Evolutionary conservation across 1,140 invertebrate species (phyloP).

Genomic region (Trachymyrmex cornetzi): DNA sequence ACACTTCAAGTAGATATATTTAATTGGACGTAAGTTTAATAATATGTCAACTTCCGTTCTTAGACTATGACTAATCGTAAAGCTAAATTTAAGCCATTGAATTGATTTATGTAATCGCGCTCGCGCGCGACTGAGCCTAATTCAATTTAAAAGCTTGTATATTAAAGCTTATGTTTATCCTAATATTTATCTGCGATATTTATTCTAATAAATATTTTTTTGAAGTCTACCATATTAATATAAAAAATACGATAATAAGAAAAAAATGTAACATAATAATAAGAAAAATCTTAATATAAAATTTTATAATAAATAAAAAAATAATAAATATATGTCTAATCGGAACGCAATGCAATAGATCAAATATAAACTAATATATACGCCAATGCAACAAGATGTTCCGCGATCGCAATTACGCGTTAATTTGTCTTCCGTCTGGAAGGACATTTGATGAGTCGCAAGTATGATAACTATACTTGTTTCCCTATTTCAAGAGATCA

Average conservation of each 20-base stretch:
- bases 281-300: not conserved
- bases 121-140: conserved; percentile 9
- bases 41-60: conserved; percentile 29
- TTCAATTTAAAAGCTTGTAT: conserved; percentile 31
- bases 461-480: conserved; percentile 49
- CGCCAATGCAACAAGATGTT: conserved; percentile 7
- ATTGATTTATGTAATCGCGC: conserved; percentile 29
- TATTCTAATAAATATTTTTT: not conserved
- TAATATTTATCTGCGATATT: conserved; percentile 4
- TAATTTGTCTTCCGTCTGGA: conserved; percentile 49
- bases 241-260: not conserved
- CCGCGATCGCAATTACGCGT: conserved; percentile 40
- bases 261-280: not conserved
- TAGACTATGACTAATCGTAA: conserved; percentile 30
- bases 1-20: not conserved
- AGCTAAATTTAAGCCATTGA: conserved; percentile 39
- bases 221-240: not conserved
- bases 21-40: conserved; percentile 46
- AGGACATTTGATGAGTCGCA: conserved; percentile 21
- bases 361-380: not conserved
- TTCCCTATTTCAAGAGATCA: conserved; percentile 59
- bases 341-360: too few species aligned
- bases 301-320: not conserved
- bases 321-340: not conserved
- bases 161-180: not conserved